phyloP scores from a whole-genome alignment of 2,113 vertebrate species.

The Menura novaehollandiae region DNA sequence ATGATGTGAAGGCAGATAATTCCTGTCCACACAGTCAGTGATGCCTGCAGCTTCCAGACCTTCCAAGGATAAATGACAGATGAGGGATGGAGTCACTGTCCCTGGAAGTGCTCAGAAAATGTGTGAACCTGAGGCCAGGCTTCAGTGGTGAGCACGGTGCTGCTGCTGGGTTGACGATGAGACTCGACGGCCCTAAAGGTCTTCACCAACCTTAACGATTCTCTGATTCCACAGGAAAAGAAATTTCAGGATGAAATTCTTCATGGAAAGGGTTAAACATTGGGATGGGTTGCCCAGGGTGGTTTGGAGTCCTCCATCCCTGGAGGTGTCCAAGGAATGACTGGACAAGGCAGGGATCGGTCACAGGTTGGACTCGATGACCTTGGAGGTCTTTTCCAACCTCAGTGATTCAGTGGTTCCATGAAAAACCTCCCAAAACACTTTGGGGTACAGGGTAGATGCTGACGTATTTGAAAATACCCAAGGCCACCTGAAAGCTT shows the following conservation, averaged over 20 bases:
- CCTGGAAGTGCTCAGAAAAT: background rate
- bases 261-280: background rate
- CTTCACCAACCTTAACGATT: background rate
- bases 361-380: background rate
- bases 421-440: background rate
- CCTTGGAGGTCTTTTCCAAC: background rate
- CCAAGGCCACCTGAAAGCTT: background rate
- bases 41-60: background rate
- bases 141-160: fast-evolving
- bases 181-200: background rate
- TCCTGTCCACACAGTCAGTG: fast-evolving
- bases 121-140: background rate
- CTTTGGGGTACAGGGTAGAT: fast-evolving
- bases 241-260: background rate
- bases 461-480: background rate
- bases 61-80: background rate
- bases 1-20: background rate
- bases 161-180: fast-evolving
- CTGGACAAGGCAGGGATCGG: background rate
- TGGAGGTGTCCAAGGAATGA: background rate
- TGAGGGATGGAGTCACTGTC: background rate
- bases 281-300: background rate
- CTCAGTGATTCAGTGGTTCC: background rate
- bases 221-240: background rate
- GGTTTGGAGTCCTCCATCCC: background rate